Percentiles rank a stretch among this genome's conserved stretches.
Evolutionary conservation across 2,113 vertebrate genomes (phyloP).

Genomic region (Drymodes brunneopygia): DNA sequence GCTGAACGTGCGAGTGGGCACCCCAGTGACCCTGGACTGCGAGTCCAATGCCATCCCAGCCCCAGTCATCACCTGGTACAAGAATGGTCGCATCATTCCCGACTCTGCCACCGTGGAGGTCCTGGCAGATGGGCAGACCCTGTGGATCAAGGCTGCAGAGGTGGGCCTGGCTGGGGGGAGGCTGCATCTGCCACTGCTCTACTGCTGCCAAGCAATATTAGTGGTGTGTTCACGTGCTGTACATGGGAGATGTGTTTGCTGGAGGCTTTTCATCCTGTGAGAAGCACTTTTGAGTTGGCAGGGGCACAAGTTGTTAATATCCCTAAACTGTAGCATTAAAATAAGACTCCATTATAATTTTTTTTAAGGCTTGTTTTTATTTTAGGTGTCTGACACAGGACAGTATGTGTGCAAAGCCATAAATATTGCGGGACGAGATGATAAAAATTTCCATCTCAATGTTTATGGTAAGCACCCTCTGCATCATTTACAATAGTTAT

Average conservation of each 20-base stretch:
- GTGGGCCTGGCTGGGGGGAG: slow-evolving; percentile 61
- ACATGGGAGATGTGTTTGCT: not conserved
- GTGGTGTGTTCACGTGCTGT: not conserved
- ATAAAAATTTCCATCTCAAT: slow-evolving; percentile 95
- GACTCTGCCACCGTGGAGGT: slow-evolving; percentile 74
- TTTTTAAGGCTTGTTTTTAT: slow-evolving; percentile 17
- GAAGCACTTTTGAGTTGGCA: not conserved
- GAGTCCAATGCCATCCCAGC: slow-evolving; percentile 91
- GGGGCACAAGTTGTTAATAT: not conserved
- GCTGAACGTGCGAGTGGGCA: slow-evolving; percentile 79
- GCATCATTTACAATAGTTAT: not conserved
- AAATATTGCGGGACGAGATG: slow-evolving; percentile 91
- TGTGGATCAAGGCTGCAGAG: slow-evolving; percentile 83
- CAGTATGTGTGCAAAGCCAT: slow-evolving; percentile 93
- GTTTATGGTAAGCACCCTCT: slow-evolving; percentile 82
- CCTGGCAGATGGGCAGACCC: slow-evolving; percentile 77
- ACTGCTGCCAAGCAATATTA: not conserved
- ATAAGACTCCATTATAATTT: not conserved
- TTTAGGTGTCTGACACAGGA: slow-evolving; percentile 92
- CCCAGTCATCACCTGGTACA: slow-evolving; percentile 90
- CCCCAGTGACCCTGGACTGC: slow-evolving; percentile 78
- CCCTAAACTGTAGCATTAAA: not conserved
- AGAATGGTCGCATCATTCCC: slow-evolving; percentile 78
- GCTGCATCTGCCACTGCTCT: not conserved
- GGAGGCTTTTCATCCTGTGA: not conserved